These are phyloP conservation scores for Oreotrochilus melanogaster DNA, from an alignment of 2,113 vertebrate genomes.

Conservation along the genomic window DNA sequence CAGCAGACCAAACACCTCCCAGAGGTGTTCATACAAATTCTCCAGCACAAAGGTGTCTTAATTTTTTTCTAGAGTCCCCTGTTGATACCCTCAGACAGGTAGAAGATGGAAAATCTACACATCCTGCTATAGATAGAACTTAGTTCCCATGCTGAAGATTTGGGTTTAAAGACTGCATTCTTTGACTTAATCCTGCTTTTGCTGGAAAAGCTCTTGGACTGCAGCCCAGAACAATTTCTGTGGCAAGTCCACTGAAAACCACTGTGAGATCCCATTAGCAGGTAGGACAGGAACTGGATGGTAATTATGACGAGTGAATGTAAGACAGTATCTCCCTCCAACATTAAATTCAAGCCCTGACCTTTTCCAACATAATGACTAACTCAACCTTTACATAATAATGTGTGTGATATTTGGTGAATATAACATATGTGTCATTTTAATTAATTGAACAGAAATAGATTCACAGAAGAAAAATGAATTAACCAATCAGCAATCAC, in stretches of 20 bases:
- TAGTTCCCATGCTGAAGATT: not conserved
- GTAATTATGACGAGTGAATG: slow-evolving; percentile 28
- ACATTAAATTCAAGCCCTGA: slow-evolving; percentile 71
- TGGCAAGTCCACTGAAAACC: not conserved
- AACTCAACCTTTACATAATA: slow-evolving; percentile 75
- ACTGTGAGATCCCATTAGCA: not conserved
- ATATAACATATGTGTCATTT: slow-evolving; percentile 71
- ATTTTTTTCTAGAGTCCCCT: not conserved
- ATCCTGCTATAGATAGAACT: not conserved
- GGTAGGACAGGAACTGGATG: not conserved
- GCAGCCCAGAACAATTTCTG: not conserved
- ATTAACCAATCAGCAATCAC: slow-evolving; percentile 57
- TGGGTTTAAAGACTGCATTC: not conserved
- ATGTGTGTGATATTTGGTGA: slow-evolving; percentile 75
- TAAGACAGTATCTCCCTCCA: slow-evolving; percentile 60
- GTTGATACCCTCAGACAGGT: not conserved
- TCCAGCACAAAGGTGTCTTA: not conserved
- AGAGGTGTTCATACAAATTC: not conserved
- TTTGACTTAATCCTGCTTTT: not conserved
- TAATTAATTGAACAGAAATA: slow-evolving; percentile 78
- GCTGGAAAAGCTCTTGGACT: not conserved
- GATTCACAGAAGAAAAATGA: slow-evolving; percentile 66
- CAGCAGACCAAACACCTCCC: not conserved
- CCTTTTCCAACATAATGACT: slow-evolving; percentile 73
- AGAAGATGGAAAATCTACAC: not conserved